phyloP scores from a whole-genome alignment of 2,888 invertebrate genomes.

The Drosophila sordidapex region DNA sequence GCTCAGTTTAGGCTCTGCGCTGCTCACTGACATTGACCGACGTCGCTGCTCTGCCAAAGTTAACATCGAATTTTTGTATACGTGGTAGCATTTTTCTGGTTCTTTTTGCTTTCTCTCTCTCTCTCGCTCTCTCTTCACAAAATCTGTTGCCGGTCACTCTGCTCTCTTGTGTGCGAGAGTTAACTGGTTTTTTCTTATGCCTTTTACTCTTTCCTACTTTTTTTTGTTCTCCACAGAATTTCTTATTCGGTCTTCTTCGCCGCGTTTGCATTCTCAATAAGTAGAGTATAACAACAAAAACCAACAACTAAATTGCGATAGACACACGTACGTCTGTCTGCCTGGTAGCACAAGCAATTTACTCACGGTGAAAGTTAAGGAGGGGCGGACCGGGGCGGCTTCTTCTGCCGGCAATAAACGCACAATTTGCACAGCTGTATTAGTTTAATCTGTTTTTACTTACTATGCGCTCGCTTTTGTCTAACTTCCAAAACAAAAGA shows the following conservation, averaged over 20 bases:
- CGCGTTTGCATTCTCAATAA: slow-evolving; percentile 33
- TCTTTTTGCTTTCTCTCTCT: slow-evolving; percentile 34
- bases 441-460: slow-evolving; percentile 17
- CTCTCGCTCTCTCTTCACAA: background rate
- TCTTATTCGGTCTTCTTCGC: slow-evolving; percentile 7
- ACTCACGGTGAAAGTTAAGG: slow-evolving; percentile 62
- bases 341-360: slow-evolving; percentile 10
- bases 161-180: slow-evolving; percentile 1
- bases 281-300: slow-evolving; percentile 9
- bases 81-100: slow-evolving; percentile 75
- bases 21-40: slow-evolving; percentile 67
- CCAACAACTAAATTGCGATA: slow-evolving; percentile 9
- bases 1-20: slow-evolving; percentile 7
- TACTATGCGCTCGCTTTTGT: slow-evolving; percentile 2
- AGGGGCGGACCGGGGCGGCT: background rate
- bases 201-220: slow-evolving; percentile 6
- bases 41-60: slow-evolving; percentile 42
- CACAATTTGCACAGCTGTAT: slow-evolving; percentile 55
- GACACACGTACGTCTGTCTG: background rate
- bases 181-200: slow-evolving; percentile 64
- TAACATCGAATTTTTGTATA: slow-evolving; percentile 66
- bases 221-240: slow-evolving; percentile 20
- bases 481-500: background rate
- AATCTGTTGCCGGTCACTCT: slow-evolving; percentile 31
- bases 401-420: slow-evolving; percentile 33